phyloP scores from a whole-genome alignment of 2,888 invertebrate species.

The Chelonus formosanus region DNA sequence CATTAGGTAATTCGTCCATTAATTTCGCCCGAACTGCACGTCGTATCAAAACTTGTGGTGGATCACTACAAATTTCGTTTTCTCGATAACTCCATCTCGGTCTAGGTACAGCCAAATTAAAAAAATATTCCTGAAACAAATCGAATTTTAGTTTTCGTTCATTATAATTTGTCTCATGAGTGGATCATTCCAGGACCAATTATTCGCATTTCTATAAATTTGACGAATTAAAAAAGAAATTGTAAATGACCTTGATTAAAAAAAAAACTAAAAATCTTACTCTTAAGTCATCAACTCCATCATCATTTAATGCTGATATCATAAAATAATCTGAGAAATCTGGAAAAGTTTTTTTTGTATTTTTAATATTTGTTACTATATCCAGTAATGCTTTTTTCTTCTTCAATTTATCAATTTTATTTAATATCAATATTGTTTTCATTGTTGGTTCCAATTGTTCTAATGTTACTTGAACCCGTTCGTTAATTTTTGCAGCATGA shows the following conservation, averaged over 20 bases:
- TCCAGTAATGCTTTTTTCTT: slow-evolving; percentile 73
- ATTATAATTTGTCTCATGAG: too few species aligned
- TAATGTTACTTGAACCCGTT: slow-evolving; percentile 77
- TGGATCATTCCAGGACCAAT: too few species aligned
- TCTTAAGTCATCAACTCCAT: slow-evolving; percentile 77
- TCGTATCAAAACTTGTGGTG: slow-evolving; percentile 74
- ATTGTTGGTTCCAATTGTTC: slow-evolving; percentile 62
- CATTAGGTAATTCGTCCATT: slow-evolving; percentile 82
- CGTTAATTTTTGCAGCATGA: slow-evolving; percentile 75
- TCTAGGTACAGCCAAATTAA: slow-evolving; percentile 73
- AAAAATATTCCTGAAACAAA: slow-evolving; percentile 72
- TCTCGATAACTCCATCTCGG: slow-evolving; percentile 74
- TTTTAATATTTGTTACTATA: slow-evolving; percentile 74
- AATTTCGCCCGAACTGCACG: slow-evolving; percentile 84
- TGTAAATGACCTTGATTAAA: too few species aligned
- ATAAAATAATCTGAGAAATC: slow-evolving; percentile 89
- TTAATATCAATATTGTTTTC: slow-evolving; percentile 83
- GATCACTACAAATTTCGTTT: slow-evolving; percentile 78
- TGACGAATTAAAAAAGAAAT: too few species aligned
- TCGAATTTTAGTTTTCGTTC: too few species aligned
- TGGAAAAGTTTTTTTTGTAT: slow-evolving; percentile 72
- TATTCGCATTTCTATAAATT: too few species aligned
- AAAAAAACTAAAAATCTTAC: slow-evolving; percentile 63
- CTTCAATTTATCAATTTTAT: slow-evolving; percentile 84
- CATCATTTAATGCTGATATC: slow-evolving; percentile 84